These are phyloP conservation scores for Lycocerus yunnanus DNA, from an alignment of 2,888 invertebrate species.

Conservation along the genomic window DNA sequence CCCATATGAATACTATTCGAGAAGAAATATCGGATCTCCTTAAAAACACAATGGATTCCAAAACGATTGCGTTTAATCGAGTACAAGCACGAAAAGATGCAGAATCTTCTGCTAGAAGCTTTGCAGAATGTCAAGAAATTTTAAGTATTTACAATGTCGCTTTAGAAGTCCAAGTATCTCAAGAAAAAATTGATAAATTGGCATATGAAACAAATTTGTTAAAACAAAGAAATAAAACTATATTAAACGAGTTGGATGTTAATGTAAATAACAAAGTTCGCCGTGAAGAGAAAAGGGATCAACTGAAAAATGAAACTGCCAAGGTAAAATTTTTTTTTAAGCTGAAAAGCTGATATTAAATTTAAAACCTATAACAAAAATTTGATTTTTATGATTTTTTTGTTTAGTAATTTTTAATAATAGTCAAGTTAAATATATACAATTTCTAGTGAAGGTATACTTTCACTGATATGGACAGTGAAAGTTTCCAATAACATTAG, in stretches of 20 bases:
- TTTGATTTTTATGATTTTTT: too few relatives aligned
- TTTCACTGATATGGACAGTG: too few relatives aligned
- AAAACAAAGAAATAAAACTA: constrained; percentile 27
- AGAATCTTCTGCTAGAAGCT: constrained; percentile 23
- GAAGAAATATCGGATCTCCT: constrained; percentile 31
- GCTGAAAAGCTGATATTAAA: too few relatives aligned
- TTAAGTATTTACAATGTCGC: constrained; percentile 30
- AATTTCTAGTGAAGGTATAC: too few relatives aligned
- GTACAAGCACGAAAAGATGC: constrained; percentile 25
- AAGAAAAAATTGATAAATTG: constrained; percentile 28
- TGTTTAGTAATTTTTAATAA: too few relatives aligned
- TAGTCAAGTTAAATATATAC: too few relatives aligned
- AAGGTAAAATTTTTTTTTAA: constrained; percentile 36
- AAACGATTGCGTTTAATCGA: constrained; percentile 23
- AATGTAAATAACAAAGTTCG: constrained; percentile 38
- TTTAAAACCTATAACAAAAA: too few relatives aligned
- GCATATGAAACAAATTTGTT: constrained; percentile 25
- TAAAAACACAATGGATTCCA: constrained; percentile 25
- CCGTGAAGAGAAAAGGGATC: constrained; percentile 37
- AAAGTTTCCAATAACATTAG: too few relatives aligned
- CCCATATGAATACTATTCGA: constrained; percentile 30
- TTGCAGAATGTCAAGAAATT: constrained; percentile 27
- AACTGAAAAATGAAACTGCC: constrained; percentile 37
- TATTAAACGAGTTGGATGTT: constrained; percentile 38
- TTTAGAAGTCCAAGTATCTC: constrained; percentile 31